These are phyloP conservation scores for Pampusana beccarii DNA, from an alignment of 2,113 vertebrate genomes.

Conservation along the genomic window DNA sequence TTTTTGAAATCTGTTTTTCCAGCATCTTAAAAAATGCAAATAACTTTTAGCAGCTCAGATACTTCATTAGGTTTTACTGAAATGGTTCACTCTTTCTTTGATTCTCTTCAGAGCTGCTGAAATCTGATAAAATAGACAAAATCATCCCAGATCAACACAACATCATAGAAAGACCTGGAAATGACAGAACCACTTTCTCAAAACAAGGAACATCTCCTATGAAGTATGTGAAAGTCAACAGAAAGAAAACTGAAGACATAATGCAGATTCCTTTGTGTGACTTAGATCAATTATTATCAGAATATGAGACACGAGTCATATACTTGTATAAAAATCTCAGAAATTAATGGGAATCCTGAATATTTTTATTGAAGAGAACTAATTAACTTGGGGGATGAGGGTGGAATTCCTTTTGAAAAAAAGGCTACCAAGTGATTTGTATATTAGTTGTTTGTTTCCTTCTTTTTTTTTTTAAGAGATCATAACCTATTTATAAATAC, in stretches of 20 bases:
- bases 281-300: neutral
- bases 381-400: neutral
- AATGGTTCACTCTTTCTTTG: neutral
- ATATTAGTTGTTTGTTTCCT: neutral
- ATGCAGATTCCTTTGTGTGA: neutral
- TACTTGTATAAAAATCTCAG: neutral
- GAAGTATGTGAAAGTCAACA: neutral
- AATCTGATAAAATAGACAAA: neutral
- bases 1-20: constrained; percentile 7
- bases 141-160: neutral
- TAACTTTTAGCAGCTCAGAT: neutral
- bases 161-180: neutral
- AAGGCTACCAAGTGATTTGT: neutral
- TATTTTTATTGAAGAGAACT: neutral
- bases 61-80: neutral
- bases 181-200: neutral
- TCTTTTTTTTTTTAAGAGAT: neutral
- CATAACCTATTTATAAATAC: neutral
- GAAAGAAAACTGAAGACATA: neutral
- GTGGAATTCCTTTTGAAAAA: neutral
- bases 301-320: neutral
- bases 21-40: neutral
- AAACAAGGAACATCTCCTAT: neutral
- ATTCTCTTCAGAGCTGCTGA: neutral
- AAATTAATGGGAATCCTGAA: neutral